Base-by-base conservation (phyloP, 2,888 invertebrate species). In the Lycaena phlaeas region DNA sequence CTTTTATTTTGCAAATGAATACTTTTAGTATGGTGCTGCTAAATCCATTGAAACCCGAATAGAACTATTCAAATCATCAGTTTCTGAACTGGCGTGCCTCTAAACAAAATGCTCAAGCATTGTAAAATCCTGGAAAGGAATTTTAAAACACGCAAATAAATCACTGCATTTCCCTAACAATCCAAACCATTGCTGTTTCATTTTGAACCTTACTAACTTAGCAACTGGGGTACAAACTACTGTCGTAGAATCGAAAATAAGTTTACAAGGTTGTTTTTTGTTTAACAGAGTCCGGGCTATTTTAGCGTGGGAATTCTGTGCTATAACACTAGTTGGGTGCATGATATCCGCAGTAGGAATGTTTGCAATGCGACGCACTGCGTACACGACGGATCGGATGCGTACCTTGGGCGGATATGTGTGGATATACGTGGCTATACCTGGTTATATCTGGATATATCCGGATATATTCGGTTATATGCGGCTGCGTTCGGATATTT, bases 351-450 rank as follows among this genome's bases (percentile, higher is more conserved):
- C 48, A 50, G 45, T 40, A 30, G 49, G 55, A 52, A 60, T 61
- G 67, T 48, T 50, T 38, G 57, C 52, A 51, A 61, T 63, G 60
- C 62, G 58, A 53, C 58, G 58, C 50, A 64, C 58, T 68, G 65
- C 49, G 65, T 68, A 61, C 62, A 48, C 46, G 27, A 15, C 27
- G 11, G 26, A 27, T 38, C 41, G 46, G 48, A 39, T 48, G 44
- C 45, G 36, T 45, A 28, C 41, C n/a, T n/a, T n/a, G n/a, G n/a
- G n/a, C n/a, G n/a, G n/a, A n/a, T n/a, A n/a, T n/a, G n/a, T n/a
- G n/a, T n/a, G n/a, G n/a, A n/a, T n/a, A n/a, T n/a, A n/a, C n/a
- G n/a, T n/a, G n/a, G n/a, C n/a, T n/a, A n/a, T n/a, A n/a, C n/a
- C n/a, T n/a, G n/a, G n/a, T n/a, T n/a, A n/a, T n/a, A n/a, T n/a